Evolutionary conservation across 2,888 invertebrate genomes (phyloP), one percentile per base, ranked within the genome.

Genomic region (Limnephilus marmoratus): DNA sequence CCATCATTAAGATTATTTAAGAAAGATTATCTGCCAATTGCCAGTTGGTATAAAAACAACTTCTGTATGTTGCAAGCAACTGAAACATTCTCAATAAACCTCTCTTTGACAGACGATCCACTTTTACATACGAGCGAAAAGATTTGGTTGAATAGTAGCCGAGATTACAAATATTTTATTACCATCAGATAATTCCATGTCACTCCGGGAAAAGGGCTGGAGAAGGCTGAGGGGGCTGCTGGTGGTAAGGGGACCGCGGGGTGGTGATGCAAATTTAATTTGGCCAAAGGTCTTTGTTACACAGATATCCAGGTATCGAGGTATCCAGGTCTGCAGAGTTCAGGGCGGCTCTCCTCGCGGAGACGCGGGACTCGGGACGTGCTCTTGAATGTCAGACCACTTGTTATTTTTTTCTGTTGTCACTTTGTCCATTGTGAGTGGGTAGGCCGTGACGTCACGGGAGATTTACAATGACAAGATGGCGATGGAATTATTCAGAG

Each of bases 391-490:
- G 88, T 88, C 88, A 68, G 68, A 15, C 88, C 34, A 53, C 88
- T 88, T 88, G 88, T 88, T 88, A 88, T 88, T 88, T 88, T 68
- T 88, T 88, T 68, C 80, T 49, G 53, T 49, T 68, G 86, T 86
- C 86, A 86, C 86, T 41, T 86, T 86, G 88, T 88, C 88, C 88
- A 88, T 88, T 88, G 88, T 88, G 68, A 88, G 88, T 68, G 88
- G 88, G 88, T 88, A 88, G 86, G 86, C 86, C 86, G 88, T 88
- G 88, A 88, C 88, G 88, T 88, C 88, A 88, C 88, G 88, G 88
- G 88, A 88, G 88, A 88, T 88, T 88, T 88, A 88, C 88, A 88
- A 88, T 88, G 88, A 88, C 88, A 88, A 88, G 88, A 88, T 88
- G 80, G 88, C 68, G 88, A 80, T n/a, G 37, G 88, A 88, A 88